Percentiles rank a stretch among this genome's conserved stretches.
These are phyloP conservation scores for Lasioglossum vierecki DNA, from an alignment of 2,888 invertebrate genomes.

Conservation along the genomic window DNA sequence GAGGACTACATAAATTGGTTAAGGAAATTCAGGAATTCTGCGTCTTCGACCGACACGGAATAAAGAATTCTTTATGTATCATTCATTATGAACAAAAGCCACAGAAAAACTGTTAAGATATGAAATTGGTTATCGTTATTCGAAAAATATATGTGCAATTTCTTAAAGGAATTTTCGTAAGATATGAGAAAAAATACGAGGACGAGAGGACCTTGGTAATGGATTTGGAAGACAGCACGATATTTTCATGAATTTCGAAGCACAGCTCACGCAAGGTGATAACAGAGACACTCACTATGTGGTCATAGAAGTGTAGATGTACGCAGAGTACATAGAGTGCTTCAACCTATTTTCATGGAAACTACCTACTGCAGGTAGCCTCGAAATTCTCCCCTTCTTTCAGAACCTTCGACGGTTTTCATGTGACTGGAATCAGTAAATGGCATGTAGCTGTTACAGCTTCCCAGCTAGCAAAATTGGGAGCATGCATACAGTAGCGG, in stretches of 20 bases:
- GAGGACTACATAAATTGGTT: not conserved
- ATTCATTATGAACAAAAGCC: not conserved
- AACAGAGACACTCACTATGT: slow-evolving; percentile 14
- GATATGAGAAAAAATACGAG: slow-evolving; percentile 11
- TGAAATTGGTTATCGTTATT: not conserved
- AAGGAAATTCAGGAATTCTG: not conserved
- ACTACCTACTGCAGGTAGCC: not conserved
- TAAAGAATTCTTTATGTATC: not conserved
- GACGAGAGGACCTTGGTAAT: slow-evolving; percentile 20
- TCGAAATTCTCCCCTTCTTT: slow-evolving; percentile 4
- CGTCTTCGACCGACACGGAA: not conserved
- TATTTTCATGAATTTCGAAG: slow-evolving; percentile 37
- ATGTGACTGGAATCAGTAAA: not conserved
- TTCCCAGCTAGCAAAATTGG: not conserved
- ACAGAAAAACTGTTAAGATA: not conserved
- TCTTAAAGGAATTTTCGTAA: not conserved
- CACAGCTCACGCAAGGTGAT: slow-evolving; percentile 15
- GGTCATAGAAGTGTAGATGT: slow-evolving; percentile 1
- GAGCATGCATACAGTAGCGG: not conserved
- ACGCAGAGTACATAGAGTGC: not conserved
- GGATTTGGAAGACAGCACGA: slow-evolving; percentile 18
- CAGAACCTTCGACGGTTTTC: not conserved
- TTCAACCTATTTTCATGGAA: slow-evolving; percentile 6
- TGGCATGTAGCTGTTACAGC: not conserved
- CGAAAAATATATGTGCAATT: not conserved